Evolutionary conservation across 1,140 invertebrate genomes (phyloP), one percentile per base, ranked within the genome.

Genomic region (Argopecten irradians): DNA sequence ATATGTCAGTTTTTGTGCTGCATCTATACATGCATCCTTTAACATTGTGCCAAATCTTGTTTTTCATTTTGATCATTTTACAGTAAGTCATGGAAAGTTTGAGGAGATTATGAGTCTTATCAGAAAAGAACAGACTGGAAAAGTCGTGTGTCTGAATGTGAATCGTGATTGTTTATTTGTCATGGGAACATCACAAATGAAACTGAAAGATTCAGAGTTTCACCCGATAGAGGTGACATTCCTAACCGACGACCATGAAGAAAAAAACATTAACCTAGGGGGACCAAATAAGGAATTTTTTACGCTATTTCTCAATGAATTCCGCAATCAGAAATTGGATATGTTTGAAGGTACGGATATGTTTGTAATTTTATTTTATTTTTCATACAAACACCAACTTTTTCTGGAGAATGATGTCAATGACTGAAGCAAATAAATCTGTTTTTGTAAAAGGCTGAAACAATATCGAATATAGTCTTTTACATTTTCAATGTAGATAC

Each of bases 281-380:
- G 89, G 89, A 39, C 89, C 89, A 1, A 90, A 85, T 33, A 35
- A 85, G 32, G 89, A 90, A 86, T 86, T 90, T 32, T 90, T 90
- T 33, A 90, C 89, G 1, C 55, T 90, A 19, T 34, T 90, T 22
- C 84, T 90, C 9, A 82, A 90, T 41, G 89, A 90, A 82, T 90
- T 90, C 71, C 28, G 35, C 34, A 82, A 55, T n/a, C 43, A 87
- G 13, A 55, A 34, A 35, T 7, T 90, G 39, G 87, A 71, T 19
- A 84, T 90, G n/a, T 90, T 90, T 46, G 89, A 90, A 82, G 89
- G 89, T 22, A 16, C 1, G 55, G 5, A 71, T n/a, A n/a, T n/a
- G n/a, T n/a, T n/a, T n/a, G n/a, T n/a, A n/a, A n/a, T n/a, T n/a
- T n/a, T n/a, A n/a, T n/a, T n/a, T n/a, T n/a, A n/a, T n/a, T n/a